Conservation (phyloP, 2,888 invertebrate species). For the Agrotis puta region DNA sequence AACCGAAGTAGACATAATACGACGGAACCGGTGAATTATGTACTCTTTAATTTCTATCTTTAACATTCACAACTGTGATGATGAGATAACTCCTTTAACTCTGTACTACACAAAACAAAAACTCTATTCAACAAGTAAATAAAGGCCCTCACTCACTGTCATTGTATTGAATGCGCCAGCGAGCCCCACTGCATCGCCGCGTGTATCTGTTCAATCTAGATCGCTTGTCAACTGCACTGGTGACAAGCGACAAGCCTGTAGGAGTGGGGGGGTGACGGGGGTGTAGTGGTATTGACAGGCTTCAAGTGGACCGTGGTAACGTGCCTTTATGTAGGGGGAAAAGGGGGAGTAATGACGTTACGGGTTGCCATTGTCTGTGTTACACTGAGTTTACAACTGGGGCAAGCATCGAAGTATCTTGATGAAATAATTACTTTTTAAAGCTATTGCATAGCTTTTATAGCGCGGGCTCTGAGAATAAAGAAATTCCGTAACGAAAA, state of each 20-base stretch:
- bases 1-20: too few relatives aligned
- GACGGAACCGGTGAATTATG: too few relatives aligned
- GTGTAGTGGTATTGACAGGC: slow-evolving; percentile 43
- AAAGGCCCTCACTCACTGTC: slow-evolving; percentile 35
- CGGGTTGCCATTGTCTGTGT: not conserved
- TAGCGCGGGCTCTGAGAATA: too few relatives aligned
- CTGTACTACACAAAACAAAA: slow-evolving; percentile 10
- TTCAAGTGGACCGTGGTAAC: slow-evolving; percentile 29
- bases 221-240: slow-evolving; percentile 46
- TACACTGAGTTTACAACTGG: not conserved
- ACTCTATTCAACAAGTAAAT: slow-evolving; percentile 12
- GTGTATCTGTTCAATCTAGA: slow-evolving; percentile 46
- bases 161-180: slow-evolving; percentile 3
- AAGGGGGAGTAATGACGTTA: slow-evolving; percentile 9
- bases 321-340: slow-evolving; percentile 18
- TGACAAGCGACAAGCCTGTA: slow-evolving; percentile 24
- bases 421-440: too few relatives aligned
- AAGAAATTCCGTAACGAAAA: too few relatives aligned
- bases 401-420: not conserved
- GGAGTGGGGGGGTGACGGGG: not conserved
- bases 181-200: slow-evolving; percentile 45
- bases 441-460: too few relatives aligned
- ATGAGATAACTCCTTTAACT: too few relatives aligned
- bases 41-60: too few relatives aligned
- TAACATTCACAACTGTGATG: too few relatives aligned